A percentile compares a stretch with the other conserved stretches of the same genome.
Conservation (phyloP, 2,888 invertebrate species). For the Nemurella pictetii region DNA sequence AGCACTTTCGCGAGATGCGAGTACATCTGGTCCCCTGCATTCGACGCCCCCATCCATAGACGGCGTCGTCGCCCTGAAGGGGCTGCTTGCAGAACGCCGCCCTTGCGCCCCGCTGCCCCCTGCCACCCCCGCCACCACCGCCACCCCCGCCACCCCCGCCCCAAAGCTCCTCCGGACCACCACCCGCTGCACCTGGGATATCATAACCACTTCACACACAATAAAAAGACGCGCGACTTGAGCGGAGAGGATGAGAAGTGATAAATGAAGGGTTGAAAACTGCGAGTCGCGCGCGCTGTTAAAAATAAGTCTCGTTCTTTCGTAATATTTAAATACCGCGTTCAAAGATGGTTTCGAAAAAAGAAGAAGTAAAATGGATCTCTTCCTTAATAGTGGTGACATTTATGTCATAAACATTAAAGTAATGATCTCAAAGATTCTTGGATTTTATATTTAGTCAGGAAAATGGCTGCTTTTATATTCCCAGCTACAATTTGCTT, state of each 20-base stretch:
- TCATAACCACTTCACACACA: conserved; percentile 36
- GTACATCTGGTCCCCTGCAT: conserved; percentile 31
- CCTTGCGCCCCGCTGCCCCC: too few species aligned
- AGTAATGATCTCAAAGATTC: conserved; percentile 25
- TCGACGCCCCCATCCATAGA: conserved; percentile 21
- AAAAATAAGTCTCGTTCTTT: not conserved
- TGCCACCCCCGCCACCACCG: not conserved
- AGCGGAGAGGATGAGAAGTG: not conserved
- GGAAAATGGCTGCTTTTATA: not conserved
- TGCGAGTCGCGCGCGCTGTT: not conserved
- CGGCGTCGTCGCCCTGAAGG: not conserved
- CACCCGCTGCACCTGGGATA: conserved; percentile 34
- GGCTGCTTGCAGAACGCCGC: too few species aligned
- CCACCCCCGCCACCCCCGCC: not conserved
- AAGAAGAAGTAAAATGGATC: conserved; percentile 26
- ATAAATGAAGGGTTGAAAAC: conserved; percentile 37
- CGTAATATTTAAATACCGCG: conserved; percentile 1
- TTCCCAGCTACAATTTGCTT: not conserved
- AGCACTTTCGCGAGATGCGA: conserved; percentile 9
- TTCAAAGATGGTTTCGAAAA: conserved; percentile 35
- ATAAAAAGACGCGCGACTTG: conserved; percentile 26
- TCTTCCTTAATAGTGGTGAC: conserved; percentile 30
- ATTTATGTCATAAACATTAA: conserved; percentile 25
- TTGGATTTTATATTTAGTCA: conserved; percentile 16
- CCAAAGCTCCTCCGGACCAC: not conserved